A percentile compares a stretch with the other conserved stretches of the same genome.
Evolutionary conservation across 53 echinoderm and acorn worm species (phyloP).

Genomic region (Crossaster papposus): DNA sequence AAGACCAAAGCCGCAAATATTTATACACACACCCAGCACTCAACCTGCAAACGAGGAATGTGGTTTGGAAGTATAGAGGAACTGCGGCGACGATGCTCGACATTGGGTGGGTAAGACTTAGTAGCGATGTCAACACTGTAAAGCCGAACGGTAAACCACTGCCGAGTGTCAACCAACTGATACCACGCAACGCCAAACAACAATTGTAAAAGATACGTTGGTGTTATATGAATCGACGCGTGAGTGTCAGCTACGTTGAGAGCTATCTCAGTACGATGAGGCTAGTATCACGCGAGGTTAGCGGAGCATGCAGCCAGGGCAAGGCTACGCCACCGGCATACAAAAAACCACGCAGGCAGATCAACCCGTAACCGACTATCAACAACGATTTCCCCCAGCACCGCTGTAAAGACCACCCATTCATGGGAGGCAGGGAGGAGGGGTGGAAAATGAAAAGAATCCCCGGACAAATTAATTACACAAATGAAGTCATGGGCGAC

Average conservation of each 20-base stretch:
- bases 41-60: not conserved
- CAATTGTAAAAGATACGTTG: not conserved
- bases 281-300: not conserved
- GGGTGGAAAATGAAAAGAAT: not conserved
- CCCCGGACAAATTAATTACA: slow-evolving; percentile 57
- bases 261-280: not conserved
- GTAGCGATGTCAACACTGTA: slow-evolving; percentile 39
- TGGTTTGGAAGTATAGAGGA: not conserved
- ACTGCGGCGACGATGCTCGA: not conserved
- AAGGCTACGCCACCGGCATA: slow-evolving; percentile 5
- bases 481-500: slow-evolving; percentile 57
- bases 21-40: not conserved
- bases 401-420: slow-evolving; percentile 23
- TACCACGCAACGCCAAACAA: not conserved
- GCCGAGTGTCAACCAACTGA: slow-evolving; percentile 29
- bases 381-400: not conserved
- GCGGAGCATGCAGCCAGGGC: not conserved
- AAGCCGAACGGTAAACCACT: slow-evolving; percentile 44
- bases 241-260: not conserved
- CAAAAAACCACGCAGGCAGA: slow-evolving; percentile 1
- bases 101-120: not conserved
- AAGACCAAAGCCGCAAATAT: not conserved
- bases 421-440: not conserved
- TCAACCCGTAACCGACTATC: slow-evolving; percentile 8
- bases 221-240: not conserved